These are phyloP conservation scores for Actinemys pallida DNA, from an alignment of 2,113 vertebrate species.

Conservation along the genomic window DNA sequence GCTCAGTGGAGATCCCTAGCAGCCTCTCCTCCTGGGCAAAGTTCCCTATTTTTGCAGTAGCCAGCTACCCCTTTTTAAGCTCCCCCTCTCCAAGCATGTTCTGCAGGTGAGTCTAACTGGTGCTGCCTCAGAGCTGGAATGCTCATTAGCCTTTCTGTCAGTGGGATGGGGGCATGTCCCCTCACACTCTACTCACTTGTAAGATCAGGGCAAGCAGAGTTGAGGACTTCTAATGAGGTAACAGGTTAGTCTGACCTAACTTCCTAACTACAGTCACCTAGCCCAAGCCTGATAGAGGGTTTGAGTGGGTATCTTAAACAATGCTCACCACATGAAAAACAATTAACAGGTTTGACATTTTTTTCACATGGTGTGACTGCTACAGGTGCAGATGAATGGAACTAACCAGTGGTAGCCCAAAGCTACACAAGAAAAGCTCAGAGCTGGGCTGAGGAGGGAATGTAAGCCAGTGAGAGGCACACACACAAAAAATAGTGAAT, in stretches of 20 bases:
- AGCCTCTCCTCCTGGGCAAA: neutral
- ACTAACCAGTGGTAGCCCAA: constrained; percentile 58
- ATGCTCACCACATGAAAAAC: neutral
- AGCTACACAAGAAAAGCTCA: constrained; percentile 26
- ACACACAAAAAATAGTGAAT: constrained; percentile 49
- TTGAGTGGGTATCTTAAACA: neutral
- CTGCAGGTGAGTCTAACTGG: neutral
- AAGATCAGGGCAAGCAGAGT: constrained; percentile 27
- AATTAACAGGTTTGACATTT: constrained; percentile 6
- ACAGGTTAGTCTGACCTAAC: constrained; percentile 18
- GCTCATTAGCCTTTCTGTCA: neutral
- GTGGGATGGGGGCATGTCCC: neutral
- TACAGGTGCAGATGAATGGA: neutral
- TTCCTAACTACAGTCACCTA: neutral
- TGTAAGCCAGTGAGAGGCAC: constrained; percentile 33
- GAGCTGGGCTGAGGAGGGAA: constrained; percentile 1
- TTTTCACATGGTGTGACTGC: constrained; percentile 18
- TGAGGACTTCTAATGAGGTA: constrained; percentile 50
- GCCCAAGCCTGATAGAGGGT: neutral
- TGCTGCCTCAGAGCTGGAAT: neutral
- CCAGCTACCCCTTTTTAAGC: neutral
- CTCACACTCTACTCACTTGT: neutral
- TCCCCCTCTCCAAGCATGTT: neutral
- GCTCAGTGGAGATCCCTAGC: neutral
- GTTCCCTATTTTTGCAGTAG: neutral